Evolutionary conservation across 2,797 vertebrate species (phyloP).

Genomic region (Salarias fasciatus): DNA sequence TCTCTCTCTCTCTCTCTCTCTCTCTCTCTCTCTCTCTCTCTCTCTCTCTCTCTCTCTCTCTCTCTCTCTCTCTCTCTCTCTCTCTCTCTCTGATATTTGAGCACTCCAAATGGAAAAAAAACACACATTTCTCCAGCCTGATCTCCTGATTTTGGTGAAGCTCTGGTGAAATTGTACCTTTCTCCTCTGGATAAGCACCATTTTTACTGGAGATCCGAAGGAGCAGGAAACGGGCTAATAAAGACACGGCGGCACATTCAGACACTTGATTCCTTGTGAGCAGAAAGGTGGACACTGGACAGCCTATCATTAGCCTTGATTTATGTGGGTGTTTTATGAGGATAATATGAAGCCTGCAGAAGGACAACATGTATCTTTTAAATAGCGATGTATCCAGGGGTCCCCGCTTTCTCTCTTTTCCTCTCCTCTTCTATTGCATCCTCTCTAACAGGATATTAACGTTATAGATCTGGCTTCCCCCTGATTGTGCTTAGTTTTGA

Average conservation of each 20-base stretch:
- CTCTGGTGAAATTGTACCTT: constrained; percentile 13
- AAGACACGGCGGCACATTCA: background rate
- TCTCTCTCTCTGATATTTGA: background rate
- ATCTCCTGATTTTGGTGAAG: background rate
- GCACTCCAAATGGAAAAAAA: constrained; percentile 2
- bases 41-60: background rate
- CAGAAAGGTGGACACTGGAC: background rate
- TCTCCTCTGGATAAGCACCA: background rate
- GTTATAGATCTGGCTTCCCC: constrained; percentile 44
- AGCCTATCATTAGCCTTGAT: constrained; percentile 15
- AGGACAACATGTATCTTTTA: constrained; percentile 3
- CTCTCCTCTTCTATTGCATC: constrained; percentile 9
- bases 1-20: background rate
- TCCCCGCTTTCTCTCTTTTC: background rate
- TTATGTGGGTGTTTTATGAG: constrained; percentile 14
- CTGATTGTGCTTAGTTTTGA: constrained; percentile 12
- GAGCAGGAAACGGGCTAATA: constrained; percentile 10
- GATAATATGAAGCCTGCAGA: constrained; percentile 11
- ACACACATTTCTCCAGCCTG: background rate
- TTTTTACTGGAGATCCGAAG: constrained; percentile 10
- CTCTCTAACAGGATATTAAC: constrained; percentile 42
- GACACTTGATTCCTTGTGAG: background rate
- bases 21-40: background rate
- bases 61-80: background rate
- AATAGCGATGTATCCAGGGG: constrained; percentile 10